Evolutionary conservation across 2,113 vertebrate genomes (phyloP).

Genomic region (Epinephelus lanceolatus): DNA sequence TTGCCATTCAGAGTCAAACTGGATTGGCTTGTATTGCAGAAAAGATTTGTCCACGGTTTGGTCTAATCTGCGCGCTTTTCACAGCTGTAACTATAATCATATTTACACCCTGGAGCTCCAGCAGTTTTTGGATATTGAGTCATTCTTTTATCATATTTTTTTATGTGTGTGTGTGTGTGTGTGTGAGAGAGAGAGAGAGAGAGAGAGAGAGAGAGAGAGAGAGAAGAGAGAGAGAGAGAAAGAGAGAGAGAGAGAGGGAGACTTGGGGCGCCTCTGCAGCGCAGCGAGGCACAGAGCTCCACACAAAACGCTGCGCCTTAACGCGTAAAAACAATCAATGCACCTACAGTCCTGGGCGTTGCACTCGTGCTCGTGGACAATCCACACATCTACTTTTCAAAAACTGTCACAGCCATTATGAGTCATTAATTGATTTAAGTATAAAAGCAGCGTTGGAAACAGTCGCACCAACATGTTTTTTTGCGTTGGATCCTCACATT

Average conservation of each 20-base stretch:
- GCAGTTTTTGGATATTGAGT: conserved; percentile 48
- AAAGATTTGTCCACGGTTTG: conserved; percentile 13
- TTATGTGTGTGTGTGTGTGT: too few species aligned
- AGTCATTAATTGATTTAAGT: neutral
- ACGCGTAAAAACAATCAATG: conserved; percentile 74
- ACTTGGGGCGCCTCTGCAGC: conserved; percentile 70
- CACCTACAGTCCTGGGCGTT: conserved; percentile 68
- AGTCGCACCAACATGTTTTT: neutral
- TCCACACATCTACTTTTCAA: conserved; percentile 44
- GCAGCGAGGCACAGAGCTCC: conserved; percentile 53
- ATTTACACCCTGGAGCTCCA: conserved; percentile 27
- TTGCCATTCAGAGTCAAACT: conserved; percentile 39
- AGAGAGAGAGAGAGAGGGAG: neutral
- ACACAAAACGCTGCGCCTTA: conserved; percentile 70
- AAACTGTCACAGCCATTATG: conserved; percentile 16
- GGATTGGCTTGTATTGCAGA: conserved; percentile 6
- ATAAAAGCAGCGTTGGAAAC: neutral
- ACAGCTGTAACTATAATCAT: conserved; percentile 30
- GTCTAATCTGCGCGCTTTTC: conserved; percentile 32
- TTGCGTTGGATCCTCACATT: neutral
- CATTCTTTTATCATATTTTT: conserved; percentile 51
- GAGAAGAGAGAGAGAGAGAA: too few species aligned
- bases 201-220: conserved; percentile 3
- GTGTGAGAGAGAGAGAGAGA: neutral
- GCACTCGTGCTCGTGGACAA: conserved; percentile 25